Evolutionary conservation across 2,113 vertebrate genomes (phyloP).

Genomic region (Sminthopsis crassicaudata): DNA sequence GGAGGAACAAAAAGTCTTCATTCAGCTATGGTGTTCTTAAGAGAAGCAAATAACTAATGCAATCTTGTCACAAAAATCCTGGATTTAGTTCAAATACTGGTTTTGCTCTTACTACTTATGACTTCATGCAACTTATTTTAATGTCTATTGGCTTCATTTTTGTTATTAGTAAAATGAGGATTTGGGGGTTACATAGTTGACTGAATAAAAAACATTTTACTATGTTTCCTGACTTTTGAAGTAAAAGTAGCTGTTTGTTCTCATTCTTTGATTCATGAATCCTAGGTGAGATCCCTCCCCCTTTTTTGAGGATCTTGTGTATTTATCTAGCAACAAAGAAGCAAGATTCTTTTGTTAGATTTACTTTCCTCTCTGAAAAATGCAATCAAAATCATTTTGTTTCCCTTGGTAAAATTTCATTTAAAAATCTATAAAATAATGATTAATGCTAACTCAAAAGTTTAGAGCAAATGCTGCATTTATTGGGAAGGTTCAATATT

Average conservation of each 20-base stretch:
- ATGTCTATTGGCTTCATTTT: neutral
- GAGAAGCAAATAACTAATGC: neutral
- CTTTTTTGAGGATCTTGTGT: neutral
- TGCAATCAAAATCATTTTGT: neutral
- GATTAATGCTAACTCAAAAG: neutral
- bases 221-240: neutral
- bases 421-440: neutral
- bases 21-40: neutral
- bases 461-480: neutral
- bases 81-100: neutral
- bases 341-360: neutral
- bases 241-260: neutral
- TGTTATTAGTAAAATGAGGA: neutral
- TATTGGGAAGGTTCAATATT: neutral
- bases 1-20: neutral
- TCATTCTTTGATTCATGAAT: neutral
- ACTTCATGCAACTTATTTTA: neutral
- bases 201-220: neutral
- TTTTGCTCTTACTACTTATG: neutral
- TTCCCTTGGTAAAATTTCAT: neutral
- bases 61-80: neutral
- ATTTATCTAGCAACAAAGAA: neutral
- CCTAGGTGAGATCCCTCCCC: no score
- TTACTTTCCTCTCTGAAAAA: neutral
- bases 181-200: no score